These are phyloP conservation scores for Augochlora pura DNA, from an alignment of 1,140 invertebrate genomes.

Conservation along the genomic window DNA sequence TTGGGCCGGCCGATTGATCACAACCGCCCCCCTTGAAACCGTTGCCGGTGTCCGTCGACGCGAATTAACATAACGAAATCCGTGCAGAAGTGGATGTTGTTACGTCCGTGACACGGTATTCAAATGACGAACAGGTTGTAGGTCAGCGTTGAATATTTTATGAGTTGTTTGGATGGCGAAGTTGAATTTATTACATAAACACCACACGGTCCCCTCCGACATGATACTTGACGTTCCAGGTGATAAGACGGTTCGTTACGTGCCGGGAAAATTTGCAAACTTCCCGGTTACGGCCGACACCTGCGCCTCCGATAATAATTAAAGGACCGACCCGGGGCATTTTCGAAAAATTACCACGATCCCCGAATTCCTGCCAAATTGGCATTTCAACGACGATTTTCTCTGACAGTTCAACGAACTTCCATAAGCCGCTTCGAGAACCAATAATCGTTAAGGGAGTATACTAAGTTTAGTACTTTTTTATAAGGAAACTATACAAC, in stretches of 20 bases:
- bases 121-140: constrained; percentile 47
- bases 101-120: constrained; percentile 47
- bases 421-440: no score
- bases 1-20: constrained; percentile 11
- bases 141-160: constrained; percentile 50
- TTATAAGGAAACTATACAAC: no score
- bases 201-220: constrained; percentile 9
- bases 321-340: neutral
- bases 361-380: no score
- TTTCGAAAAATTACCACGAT: neutral
- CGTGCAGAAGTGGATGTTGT: constrained; percentile 48
- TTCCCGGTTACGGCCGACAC: neutral
- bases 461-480: no score
- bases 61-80: constrained; percentile 32
- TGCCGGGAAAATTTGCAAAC: constrained; percentile 28
- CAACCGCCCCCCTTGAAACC: constrained; percentile 3
- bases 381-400: no score
- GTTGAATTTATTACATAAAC: constrained; percentile 50
- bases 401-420: no score
- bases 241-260: constrained; percentile 41
- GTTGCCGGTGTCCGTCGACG: constrained; percentile 17
- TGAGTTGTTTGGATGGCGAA: constrained; percentile 44
- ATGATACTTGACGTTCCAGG: constrained; percentile 39
- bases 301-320: constrained; percentile 24
- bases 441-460: no score